Conservation (phyloP, 2,113 vertebrate genomes). For the Cheirogaleus medius region DNA sequence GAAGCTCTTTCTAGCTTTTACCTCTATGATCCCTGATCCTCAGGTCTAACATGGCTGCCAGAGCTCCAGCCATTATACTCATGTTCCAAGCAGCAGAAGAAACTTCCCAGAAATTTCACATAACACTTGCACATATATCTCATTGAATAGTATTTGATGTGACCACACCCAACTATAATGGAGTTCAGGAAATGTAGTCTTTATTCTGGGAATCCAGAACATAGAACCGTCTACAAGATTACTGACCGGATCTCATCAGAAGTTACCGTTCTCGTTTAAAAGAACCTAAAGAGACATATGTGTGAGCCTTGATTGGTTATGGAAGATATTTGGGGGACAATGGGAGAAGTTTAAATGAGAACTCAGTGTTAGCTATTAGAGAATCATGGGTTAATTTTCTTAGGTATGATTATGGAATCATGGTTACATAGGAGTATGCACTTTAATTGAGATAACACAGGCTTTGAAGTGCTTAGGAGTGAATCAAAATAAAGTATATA, state of each 20-base stretch:
- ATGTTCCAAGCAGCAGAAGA: neutral
- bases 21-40: neutral
- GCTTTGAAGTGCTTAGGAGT: neutral
- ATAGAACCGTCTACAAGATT: neutral
- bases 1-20: neutral
- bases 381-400: neutral
- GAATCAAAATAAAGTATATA: neutral
- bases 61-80: neutral
- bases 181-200: neutral
- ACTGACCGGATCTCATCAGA: neutral
- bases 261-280: neutral
- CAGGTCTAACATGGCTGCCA: neutral
- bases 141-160: neutral
- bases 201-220: constrained; percentile 18
- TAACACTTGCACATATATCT: neutral
- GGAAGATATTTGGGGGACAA: neutral
- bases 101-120: neutral
- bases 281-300: neutral
- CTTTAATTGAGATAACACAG: neutral
- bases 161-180: neutral
- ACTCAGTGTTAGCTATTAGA: neutral
- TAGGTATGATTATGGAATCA: neutral
- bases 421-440: neutral
- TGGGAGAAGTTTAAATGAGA: neutral
- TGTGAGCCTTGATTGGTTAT: neutral